Evolutionary conservation across 2,797 vertebrate genomes (phyloP), one percentile per base, ranked within the genome.

Genomic region (Chaenodraco wilsoni): DNA sequence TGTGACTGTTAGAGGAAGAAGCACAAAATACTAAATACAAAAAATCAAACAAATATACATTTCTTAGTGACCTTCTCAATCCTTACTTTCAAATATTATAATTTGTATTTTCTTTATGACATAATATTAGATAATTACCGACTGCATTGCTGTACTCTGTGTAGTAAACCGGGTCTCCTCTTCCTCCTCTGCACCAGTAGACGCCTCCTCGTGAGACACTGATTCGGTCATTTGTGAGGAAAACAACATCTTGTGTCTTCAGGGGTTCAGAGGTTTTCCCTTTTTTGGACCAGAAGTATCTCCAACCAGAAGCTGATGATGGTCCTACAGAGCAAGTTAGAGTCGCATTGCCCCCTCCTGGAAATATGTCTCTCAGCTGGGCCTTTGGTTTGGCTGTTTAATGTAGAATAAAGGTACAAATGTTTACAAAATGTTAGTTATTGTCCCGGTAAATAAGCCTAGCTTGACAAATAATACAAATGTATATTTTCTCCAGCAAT

Each of bases 181-280:
- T 71, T n/a, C 21, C 43, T 65, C 62, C 74, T 71, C 43, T 66
- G 62, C 74, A 77, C 55, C 56, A 9, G 68, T 77, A 77, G 16
- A 7, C 0, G 46, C 74, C 68, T 59, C 41, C 13, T 5, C 50
- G 1, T 33, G 56, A 51, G 23, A 76, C 45, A 14, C n/a, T 5
- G 19, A 27, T 27, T 27, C 3, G 27, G 27, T 27, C 27, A 27
- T 27, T 4, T 27, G 3, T 27, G 27, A 65, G 2, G 1, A 2
- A 10, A 17, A 0, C 16, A 10, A 23, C 23, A 23, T 62, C 48
- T 70, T 27, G 5, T 46, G 5, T 2, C 6, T 13, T 69, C 44
- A 73, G 9, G 1, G 27, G 23, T 23, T 5, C 59, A 44, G 67
- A 69, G 19, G 19, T 16, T 56, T 60, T 57, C 21, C 48, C 4